These are phyloP conservation scores for Notospermus geniculatus DNA, from an alignment of 1,140 invertebrate genomes.

Conservation along the genomic window DNA sequence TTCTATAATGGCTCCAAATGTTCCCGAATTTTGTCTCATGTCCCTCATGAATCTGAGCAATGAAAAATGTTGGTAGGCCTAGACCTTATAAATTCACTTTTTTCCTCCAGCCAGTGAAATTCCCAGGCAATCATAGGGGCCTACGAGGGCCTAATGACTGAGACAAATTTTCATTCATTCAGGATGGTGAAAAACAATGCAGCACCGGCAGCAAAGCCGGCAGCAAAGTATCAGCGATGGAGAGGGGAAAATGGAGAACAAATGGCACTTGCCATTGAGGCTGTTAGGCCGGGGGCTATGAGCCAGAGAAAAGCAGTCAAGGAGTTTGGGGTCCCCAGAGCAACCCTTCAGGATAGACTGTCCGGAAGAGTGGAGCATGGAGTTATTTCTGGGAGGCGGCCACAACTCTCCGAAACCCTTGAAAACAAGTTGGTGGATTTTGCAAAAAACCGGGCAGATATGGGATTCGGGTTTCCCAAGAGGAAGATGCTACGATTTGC, in stretches of 20 bases:
- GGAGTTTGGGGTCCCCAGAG: conserved; percentile 9
- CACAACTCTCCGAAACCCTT: background rate
- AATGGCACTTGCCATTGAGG: conserved; percentile 3
- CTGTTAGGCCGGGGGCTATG: background rate
- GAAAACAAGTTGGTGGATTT: conserved; percentile 5
- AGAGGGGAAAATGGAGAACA: background rate
- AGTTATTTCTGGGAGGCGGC: background rate
- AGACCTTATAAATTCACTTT: no score
- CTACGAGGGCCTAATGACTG: no score
- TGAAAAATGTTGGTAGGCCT: no score
- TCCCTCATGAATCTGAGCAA: no score
- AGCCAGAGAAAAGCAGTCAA: background rate
- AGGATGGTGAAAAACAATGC: no score
- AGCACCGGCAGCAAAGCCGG: no score
- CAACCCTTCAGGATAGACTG: conserved; percentile 5
- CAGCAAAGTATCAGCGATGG: no score
- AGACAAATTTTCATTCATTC: no score
- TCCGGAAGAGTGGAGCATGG: background rate
- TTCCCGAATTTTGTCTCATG: no score
- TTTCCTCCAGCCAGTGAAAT: no score
- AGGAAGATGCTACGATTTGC: background rate
- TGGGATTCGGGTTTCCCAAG: background rate
- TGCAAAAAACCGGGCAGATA: conserved; percentile 6
- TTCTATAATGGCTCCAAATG: no score
- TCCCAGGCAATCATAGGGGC: no score